Percentiles rank a stretch among this genome's conserved stretches.
Conservation (phyloP, 2,797 vertebrate species). For the Pseudotriccus pelzelni region DNA sequence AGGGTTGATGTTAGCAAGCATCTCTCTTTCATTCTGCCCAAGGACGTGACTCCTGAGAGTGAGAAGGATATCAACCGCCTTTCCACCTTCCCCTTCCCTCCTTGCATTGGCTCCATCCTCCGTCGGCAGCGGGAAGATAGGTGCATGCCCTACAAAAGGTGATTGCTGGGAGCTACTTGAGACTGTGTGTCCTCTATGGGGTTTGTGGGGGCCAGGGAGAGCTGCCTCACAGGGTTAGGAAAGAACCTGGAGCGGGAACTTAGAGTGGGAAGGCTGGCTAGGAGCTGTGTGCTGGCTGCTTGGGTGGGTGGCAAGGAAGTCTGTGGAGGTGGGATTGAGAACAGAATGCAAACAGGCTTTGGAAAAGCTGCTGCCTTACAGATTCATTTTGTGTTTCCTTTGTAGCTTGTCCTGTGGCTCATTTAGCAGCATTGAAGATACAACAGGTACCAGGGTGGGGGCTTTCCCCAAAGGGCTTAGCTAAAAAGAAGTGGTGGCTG, state of each 20-base stretch:
- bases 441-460: conserved; percentile 70
- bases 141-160: conserved; percentile 74
- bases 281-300: not conserved
- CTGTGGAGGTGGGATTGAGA: not conserved
- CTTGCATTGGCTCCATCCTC: conserved; percentile 89
- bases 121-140: conserved; percentile 81
- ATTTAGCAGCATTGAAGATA: conserved; percentile 78
- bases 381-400: conserved; percentile 7
- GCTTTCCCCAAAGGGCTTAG: not conserved
- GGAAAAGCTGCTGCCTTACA: not conserved
- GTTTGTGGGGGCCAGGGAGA: not conserved
- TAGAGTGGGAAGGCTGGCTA: not conserved
- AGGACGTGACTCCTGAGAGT: conserved; percentile 77
- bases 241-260: not conserved
- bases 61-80: conserved; percentile 94
- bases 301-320: not conserved
- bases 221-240: not conserved
- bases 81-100: conserved; percentile 92
- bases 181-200: not conserved
- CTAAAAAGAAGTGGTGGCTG: not conserved
- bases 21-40: not conserved
- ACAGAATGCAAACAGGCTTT: not conserved
- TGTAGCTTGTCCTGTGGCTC: conserved; percentile 68
- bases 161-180: not conserved
- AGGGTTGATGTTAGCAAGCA: not conserved